These are phyloP conservation scores for Cichladusa arquata DNA, from an alignment of 2,113 vertebrate genomes.

Conservation along the genomic window DNA sequence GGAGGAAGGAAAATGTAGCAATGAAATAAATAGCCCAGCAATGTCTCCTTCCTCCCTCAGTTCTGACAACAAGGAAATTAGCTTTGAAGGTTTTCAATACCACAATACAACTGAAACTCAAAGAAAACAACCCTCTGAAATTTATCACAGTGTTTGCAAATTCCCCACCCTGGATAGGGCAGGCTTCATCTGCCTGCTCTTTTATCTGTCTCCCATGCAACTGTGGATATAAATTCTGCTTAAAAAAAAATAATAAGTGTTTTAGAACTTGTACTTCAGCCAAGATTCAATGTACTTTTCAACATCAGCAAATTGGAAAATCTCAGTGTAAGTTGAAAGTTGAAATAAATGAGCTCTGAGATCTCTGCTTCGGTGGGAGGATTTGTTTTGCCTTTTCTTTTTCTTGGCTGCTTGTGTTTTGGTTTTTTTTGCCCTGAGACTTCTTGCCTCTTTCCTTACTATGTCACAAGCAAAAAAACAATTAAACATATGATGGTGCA, in stretches of 20 bases:
- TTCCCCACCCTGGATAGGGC: background rate
- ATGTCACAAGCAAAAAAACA: background rate
- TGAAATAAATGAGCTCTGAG: conserved; percentile 47
- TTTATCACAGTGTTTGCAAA: background rate
- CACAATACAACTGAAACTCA: background rate
- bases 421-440: background rate
- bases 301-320: conserved; percentile 54
- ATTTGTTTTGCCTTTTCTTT: conserved; percentile 46
- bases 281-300: conserved; percentile 22
- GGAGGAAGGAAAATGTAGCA: background rate
- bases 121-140: background rate
- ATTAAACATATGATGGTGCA: background rate
- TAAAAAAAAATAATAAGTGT: background rate
- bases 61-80: conserved; percentile 2
- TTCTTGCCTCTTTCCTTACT: background rate
- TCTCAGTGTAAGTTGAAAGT: conserved; percentile 16
- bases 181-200: background rate
- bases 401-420: background rate
- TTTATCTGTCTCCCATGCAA: background rate
- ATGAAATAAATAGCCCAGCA: background rate
- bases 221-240: conserved; percentile 9
- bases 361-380: background rate
- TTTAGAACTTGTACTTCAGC: conserved; percentile 26
- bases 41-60: background rate
- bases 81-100: conserved; percentile 1